Evolutionary conservation across 2,113 vertebrate species (phyloP).

Genomic region (Xenus cinereus): DNA sequence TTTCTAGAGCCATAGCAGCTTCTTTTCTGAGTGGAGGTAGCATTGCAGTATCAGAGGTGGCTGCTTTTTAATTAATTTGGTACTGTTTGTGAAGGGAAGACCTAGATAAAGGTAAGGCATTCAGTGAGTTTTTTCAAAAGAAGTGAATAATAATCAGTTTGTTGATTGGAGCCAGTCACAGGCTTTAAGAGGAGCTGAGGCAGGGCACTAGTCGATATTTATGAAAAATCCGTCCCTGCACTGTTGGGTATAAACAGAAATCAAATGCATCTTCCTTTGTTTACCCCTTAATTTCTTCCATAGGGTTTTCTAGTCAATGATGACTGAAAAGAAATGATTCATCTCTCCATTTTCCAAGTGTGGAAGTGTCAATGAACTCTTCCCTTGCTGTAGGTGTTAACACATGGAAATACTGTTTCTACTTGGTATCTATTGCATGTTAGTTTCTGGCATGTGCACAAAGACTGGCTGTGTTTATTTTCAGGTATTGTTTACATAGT

Average conservation of each 20-base stretch:
- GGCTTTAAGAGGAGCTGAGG: neutral
- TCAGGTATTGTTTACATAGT: conserved; percentile 12
- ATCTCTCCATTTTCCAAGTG: neutral
- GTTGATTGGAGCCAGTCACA: neutral
- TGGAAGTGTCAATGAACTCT: neutral
- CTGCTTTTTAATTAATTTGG: neutral
- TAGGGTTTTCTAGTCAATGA: neutral
- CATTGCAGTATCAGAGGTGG: neutral
- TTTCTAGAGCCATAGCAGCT: neutral
- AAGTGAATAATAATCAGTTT: neutral
- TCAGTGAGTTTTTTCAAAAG: neutral
- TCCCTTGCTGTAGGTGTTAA: neutral
- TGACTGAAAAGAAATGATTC: neutral
- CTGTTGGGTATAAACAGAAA: neutral
- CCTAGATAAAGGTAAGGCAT: neutral
- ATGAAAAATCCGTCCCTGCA: neutral
- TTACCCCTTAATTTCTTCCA: neutral
- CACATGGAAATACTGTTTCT: neutral
- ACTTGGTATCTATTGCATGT: neutral
- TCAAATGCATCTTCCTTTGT: neutral
- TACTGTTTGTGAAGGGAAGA: neutral
- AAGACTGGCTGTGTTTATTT: conserved; percentile 34
- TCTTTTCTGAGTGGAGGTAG: neutral
- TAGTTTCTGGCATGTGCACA: neutral
- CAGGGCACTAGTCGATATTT: neutral